A percentile compares a stretch with the other conserved stretches of the same genome.
Evolutionary conservation across 2,888 invertebrate species (phyloP).

Genomic region (Bursaphelenchus okinawaensis): DNA sequence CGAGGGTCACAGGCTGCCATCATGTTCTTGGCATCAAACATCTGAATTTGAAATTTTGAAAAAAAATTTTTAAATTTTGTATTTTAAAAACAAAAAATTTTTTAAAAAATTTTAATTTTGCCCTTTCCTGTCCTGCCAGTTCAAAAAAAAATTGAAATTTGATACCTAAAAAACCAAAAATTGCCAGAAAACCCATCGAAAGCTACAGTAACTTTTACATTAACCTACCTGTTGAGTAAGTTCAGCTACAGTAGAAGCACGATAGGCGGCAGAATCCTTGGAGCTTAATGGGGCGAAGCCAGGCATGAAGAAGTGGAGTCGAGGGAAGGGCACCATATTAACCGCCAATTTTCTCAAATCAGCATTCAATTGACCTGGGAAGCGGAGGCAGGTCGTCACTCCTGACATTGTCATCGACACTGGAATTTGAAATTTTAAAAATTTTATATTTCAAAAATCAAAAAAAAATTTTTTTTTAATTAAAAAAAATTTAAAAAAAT

Average conservation of each 20-base stretch:
- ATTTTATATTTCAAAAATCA: no score
- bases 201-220: no score
- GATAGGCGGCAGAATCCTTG: conserved; percentile 65
- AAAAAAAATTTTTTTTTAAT: not conserved
- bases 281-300: conserved; percentile 85
- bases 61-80: not conserved
- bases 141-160: no score
- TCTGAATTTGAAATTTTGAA: conserved; percentile 53
- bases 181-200: no score
- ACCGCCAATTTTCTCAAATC: conserved; percentile 73
- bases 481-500: no score
- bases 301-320: conserved; percentile 66
- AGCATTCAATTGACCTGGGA: conserved; percentile 79
- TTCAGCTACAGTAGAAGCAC: conserved; percentile 71
- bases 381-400: conserved; percentile 67
- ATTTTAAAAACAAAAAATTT: no score
- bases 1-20: conserved; percentile 64
- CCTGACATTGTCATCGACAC: conserved; percentile 63
- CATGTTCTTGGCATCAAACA: conserved; percentile 66
- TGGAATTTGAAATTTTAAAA: conserved; percentile 19
- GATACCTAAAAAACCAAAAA: no score
- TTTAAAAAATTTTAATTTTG: no score
- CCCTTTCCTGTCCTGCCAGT: no score
- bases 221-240: conserved; percentile 66
- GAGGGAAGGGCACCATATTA: conserved; percentile 89